These are phyloP conservation scores for Hirtodrosophila cameraria DNA, from an alignment of 2,888 invertebrate species.

Conservation along the genomic window DNA sequence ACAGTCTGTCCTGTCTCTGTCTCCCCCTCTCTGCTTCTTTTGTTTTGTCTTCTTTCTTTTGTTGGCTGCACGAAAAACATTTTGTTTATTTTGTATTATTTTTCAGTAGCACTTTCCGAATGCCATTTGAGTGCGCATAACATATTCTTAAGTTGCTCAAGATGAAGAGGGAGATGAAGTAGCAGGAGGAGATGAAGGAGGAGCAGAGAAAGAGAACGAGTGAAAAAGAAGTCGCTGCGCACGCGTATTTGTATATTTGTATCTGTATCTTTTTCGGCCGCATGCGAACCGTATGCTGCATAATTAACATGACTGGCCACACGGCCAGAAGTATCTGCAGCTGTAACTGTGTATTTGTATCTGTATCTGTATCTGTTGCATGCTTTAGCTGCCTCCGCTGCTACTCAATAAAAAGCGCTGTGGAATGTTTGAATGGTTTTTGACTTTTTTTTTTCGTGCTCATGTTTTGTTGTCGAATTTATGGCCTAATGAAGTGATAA, in stretches of 20 bases:
- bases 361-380: conserved; percentile 44
- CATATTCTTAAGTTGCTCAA: conserved; percentile 74
- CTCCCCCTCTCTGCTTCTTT: neutral
- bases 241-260: conserved; percentile 62
- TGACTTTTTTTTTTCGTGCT: conserved; percentile 56
- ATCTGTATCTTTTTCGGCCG: conserved; percentile 61
- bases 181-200: conserved; percentile 3
- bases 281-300: conserved; percentile 65
- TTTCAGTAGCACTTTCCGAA: conserved; percentile 82
- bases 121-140: conserved; percentile 79
- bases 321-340: conserved; percentile 69
- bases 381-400: conserved; percentile 29
- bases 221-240: conserved; percentile 52
- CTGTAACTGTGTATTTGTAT: conserved; percentile 60
- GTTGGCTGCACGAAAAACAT: conserved; percentile 70
- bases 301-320: conserved; percentile 66
- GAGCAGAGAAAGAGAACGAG: conserved; percentile 13
- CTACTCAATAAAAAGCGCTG: conserved; percentile 57
- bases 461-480: conserved; percentile 67
- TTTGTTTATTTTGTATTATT: conserved; percentile 78
- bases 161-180: conserved; percentile 12
- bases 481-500: conserved; percentile 75
- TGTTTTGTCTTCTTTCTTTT: conserved; percentile 54
- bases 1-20: conserved; percentile 2
- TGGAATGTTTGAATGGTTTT: conserved; percentile 72